These are phyloP conservation scores for Drosophila colorata DNA, from an alignment of 2,888 invertebrate genomes.

Conservation along the genomic window DNA sequence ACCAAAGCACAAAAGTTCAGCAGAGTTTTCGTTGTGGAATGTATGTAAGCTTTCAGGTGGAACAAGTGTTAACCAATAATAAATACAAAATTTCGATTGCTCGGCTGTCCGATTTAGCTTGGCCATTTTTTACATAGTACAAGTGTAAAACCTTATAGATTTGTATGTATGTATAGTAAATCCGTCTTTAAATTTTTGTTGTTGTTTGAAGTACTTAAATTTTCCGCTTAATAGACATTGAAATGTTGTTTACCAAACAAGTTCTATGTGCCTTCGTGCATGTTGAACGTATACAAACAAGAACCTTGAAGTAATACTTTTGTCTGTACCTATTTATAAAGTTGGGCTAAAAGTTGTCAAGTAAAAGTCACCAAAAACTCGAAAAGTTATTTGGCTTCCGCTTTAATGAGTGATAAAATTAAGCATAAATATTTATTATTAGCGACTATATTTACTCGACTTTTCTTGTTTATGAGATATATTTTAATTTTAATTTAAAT, in stretches of 20 bases:
- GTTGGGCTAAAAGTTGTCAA: slow-evolving; percentile 2
- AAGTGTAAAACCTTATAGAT: neutral
- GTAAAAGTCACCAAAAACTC: neutral
- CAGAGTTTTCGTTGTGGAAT: neutral
- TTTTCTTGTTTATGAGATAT: too few species aligned
- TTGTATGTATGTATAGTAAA: neutral
- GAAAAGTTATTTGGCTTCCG: neutral
- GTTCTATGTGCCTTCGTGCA: neutral
- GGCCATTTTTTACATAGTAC: too few species aligned
- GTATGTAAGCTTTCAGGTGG: neutral
- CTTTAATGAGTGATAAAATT: neutral
- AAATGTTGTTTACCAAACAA: slow-evolving; percentile 14
- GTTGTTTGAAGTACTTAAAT: neutral
- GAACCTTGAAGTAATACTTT: neutral
- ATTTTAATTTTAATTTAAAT: too few species aligned
- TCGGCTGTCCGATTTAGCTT: too few species aligned
- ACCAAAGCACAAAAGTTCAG: neutral
- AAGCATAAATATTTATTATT: neutral
- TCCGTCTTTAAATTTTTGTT: too few species aligned
- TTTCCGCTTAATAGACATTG: slow-evolving; percentile 9
- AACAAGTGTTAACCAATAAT: neutral
- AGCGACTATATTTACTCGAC: too few species aligned
- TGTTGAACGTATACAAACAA: neutral
- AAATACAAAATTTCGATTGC: neutral
- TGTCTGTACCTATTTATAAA: neutral